Base-by-base conservation (phyloP, 2,888 invertebrate genomes). In the Nymphalis c-album region DNA sequence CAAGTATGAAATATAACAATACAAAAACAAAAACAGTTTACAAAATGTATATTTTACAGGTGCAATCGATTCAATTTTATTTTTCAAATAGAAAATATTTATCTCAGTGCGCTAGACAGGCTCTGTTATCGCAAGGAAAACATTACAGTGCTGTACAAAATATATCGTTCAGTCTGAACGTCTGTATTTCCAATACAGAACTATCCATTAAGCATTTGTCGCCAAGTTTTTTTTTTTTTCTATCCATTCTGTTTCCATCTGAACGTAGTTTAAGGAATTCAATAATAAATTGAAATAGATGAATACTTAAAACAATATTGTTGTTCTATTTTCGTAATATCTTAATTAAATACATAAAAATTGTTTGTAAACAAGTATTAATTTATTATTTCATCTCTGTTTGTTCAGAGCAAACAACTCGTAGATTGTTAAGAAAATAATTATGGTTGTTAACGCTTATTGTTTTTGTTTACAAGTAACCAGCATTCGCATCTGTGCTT, bases 81-180 rank as follows among this genome's bases (percentile, higher is more conserved):
- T 64, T 18, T 71, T 64, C 63, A 65, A 71, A 70, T 64, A 69
- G 68, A 67, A 74, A 69, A 70, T 70, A 71, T 73, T 72, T 74
- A 71, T 74, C 71, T 68, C 64, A 47, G 48, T 65, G 65, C 67
- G 65, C 68, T 64, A 61, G 64, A 70, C 67, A 69, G 68, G 70
- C 66, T 62, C 71, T 69, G 71, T 73, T 73, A 74, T 71, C 73
- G 68, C 50, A 64, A 69, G 64, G 69, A 74, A 72, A 72, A 72
- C 71, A 72, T 68, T 69, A 66, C 63, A 69, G 46, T 63, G 64
- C 65, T 70, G 69, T 58, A 59, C 68, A 70, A 75, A 75, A 73
- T 75, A 74, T 72, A 74, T 73, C 70, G 69, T 72, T 68, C 63
- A 67, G 64, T 73, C 64, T 71, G 61, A 67, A 61, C 74, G 72